Evolutionary conservation across 2,113 vertebrate species (phyloP).

Genomic region (Sinocyclocheilus grahami): DNA sequence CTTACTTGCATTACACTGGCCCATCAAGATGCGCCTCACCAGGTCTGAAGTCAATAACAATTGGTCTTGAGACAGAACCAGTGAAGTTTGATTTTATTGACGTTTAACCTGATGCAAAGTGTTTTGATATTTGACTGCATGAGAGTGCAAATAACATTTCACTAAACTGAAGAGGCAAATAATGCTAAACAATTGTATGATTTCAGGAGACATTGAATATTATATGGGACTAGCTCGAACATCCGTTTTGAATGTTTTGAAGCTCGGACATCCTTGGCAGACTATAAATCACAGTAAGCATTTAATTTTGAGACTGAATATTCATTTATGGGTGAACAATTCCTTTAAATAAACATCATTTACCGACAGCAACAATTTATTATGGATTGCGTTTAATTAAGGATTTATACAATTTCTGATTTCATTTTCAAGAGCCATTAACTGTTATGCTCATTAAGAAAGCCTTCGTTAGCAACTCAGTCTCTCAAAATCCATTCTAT

Average conservation of each 20-base stretch:
- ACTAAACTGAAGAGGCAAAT: neutral
- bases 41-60: neutral
- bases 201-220: neutral
- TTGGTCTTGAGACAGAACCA: neutral
- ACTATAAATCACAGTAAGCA: neutral
- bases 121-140: neutral
- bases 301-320: neutral
- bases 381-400: neutral
- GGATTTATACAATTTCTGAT: slow-evolving; percentile 4
- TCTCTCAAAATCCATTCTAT: neutral
- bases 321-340: neutral
- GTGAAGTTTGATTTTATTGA: neutral
- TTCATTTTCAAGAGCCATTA: slow-evolving; percentile 20
- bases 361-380: neutral
- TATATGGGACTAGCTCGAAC: neutral
- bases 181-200: neutral
- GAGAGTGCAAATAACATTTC: neutral
- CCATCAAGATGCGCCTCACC: neutral
- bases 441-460: slow-evolving; percentile 11
- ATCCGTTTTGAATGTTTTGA: neutral
- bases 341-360: neutral
- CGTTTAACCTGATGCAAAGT: neutral
- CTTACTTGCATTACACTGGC: neutral
- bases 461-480: slow-evolving; percentile 19
- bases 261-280: neutral